Conservation (phyloP, 2,797 vertebrate species). For the Ficedula albicollis region DNA sequence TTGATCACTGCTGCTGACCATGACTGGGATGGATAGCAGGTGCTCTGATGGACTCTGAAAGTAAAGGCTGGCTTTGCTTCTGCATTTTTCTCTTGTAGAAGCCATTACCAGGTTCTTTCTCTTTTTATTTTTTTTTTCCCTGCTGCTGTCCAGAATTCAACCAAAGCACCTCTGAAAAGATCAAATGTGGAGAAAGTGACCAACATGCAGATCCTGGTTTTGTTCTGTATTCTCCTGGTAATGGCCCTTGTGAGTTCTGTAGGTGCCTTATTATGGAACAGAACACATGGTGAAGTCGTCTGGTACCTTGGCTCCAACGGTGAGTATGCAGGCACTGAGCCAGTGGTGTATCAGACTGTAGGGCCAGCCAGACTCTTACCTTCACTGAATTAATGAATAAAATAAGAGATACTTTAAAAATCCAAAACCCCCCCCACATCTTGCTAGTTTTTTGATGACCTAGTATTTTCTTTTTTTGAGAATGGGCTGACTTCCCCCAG, state of each 20-base stretch:
- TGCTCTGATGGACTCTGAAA: not conserved
- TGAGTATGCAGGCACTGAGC: constrained; percentile 68
- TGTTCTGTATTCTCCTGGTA: constrained; percentile 94
- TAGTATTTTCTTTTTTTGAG: fast-evolving
- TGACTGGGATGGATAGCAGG: not conserved
- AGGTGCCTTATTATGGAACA: constrained; percentile 95
- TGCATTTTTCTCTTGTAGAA: not conserved
- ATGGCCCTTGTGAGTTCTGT: constrained; percentile 98
- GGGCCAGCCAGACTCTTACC: not conserved
- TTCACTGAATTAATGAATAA: not conserved
- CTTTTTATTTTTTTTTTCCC: too few relatives aligned
- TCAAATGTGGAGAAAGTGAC: constrained; percentile 98
- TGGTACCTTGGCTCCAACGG: constrained; percentile 94
- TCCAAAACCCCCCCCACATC: not conserved
- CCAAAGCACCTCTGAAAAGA: constrained; percentile 97
- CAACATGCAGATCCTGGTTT: constrained; percentile 95
- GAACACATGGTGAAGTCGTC: constrained; percentile 85
- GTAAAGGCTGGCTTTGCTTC: not conserved
- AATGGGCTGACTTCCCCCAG: not conserved
- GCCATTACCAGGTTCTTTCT: not conserved
- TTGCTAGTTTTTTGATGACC: not conserved
- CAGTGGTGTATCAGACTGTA: not conserved
- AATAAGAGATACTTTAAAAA: not conserved
- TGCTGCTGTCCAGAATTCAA: constrained; percentile 87
- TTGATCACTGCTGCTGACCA: not conserved